Evolutionary conservation across 2,113 vertebrate species (phyloP).

Genomic region (Anser brachyrhynchus): DNA sequence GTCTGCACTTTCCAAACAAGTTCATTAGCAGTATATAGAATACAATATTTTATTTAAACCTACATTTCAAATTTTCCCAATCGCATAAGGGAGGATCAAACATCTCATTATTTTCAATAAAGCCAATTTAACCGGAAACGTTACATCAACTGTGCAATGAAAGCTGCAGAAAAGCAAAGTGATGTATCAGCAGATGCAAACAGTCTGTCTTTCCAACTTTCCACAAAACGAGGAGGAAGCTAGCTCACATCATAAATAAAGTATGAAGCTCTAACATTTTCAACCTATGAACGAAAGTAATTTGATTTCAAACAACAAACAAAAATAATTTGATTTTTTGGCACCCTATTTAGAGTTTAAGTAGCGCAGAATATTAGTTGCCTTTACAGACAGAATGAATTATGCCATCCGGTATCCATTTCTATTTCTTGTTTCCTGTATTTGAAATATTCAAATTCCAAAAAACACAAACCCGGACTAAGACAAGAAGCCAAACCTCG

Average conservation of each 20-base stretch:
- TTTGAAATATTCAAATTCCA: neutral
- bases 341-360: neutral
- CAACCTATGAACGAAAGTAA: neutral
- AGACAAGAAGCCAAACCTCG: neutral
- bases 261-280: neutral
- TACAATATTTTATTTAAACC: neutral
- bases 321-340: neutral
- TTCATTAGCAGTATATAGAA: neutral
- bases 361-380: neutral
- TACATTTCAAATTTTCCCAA: neutral
- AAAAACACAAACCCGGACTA: neutral
- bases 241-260: neutral
- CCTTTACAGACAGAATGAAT: neutral
- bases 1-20: neutral
- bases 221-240: neutral
- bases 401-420: neutral
- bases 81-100: neutral
- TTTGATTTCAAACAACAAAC: neutral
- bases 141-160: neutral
- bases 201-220: neutral
- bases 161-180: neutral
- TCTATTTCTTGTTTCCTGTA: neutral
- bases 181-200: neutral
- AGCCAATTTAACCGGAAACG: neutral
- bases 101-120: neutral